Evolutionary conservation across 2,797 vertebrate species (phyloP).

Genomic region (Coluber constrictor): DNA sequence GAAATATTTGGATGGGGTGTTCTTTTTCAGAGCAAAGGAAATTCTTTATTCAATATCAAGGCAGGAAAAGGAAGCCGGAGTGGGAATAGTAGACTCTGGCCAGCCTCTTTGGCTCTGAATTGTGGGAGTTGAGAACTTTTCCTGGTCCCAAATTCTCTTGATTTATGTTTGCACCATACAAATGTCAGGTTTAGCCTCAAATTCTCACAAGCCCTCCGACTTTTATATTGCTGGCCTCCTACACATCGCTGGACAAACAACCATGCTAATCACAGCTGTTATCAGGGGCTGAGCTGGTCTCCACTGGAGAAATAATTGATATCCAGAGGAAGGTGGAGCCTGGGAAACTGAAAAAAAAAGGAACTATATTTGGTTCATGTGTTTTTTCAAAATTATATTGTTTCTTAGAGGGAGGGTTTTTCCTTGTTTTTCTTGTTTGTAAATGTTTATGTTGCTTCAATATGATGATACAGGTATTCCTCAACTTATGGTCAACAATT

Average conservation of each 20-base stretch:
- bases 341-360: background rate
- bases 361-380: background rate
- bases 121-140: background rate
- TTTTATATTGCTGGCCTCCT: slow-evolving; percentile 24
- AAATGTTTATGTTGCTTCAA: background rate
- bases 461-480: background rate
- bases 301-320: background rate
- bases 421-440: too few species aligned
- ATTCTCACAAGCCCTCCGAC: slow-evolving; percentile 30
- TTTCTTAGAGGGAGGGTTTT: background rate
- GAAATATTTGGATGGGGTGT: background rate
- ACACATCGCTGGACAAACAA: slow-evolving; percentile 27
- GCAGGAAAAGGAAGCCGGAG: background rate
- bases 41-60: background rate
- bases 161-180: slow-evolving; percentile 2
- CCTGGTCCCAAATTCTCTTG: slow-evolving; percentile 1
- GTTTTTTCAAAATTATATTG: background rate
- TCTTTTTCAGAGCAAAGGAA: background rate
- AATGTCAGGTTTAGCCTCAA: slow-evolving; percentile 11
- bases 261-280: slow-evolving; percentile 36
- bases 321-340: background rate
- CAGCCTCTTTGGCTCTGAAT: background rate
- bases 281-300: background rate
- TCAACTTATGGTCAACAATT: too few species aligned
- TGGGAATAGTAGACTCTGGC: background rate